Base-by-base conservation (phyloP, 2,888 invertebrate species). In the Mythimna ferrago region DNA sequence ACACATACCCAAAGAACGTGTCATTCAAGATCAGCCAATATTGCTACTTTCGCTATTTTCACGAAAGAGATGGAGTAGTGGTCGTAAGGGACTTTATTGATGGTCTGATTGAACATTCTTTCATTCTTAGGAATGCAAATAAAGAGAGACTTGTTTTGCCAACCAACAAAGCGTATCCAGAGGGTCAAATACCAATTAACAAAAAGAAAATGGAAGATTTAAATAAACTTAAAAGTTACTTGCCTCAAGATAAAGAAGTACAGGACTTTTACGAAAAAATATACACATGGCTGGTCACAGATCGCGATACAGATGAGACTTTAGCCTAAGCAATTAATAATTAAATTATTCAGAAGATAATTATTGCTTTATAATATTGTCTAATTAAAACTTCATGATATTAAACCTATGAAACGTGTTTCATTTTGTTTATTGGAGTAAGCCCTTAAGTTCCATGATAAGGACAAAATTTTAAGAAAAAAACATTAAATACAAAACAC, bases 31-130 rank as follows among this genome's bases (percentile, higher is more conserved):
- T 65, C 65, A 65, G 65, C 65, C 65, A 65, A 65, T 65, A 65
- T 65, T 64, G 65, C 65, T 65, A 65, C 65, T 65, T 65, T 65
- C 65, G 65, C 54, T 56, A 32, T 65, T 65, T n/a, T 51, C 65
- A 51, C 54, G 65, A 65, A 65, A 65, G 38, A 65, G 38, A 65
- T 65, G 54, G 65, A 54, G 54, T 65, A 65, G 65, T 65, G 65
- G 60, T 60, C 60, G 60, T 38, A 60, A 66, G 57, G 57, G n/a
- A 66, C 66, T 56, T 56, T 54, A 60, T 69, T 69, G 61, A 61
- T 53, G 68, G 68, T 53, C 61, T 69, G 68, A 35, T 53, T 69
- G 68, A 69, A 69, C 68, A 69, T 69, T 69, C 60, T 60, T 69
- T 69, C 48, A 69, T 62, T 62, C 61, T 69, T 61, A 69, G 48